phyloP scores from a whole-genome alignment of 2,113 vertebrate genomes.

The Taxidea taxus region DNA sequence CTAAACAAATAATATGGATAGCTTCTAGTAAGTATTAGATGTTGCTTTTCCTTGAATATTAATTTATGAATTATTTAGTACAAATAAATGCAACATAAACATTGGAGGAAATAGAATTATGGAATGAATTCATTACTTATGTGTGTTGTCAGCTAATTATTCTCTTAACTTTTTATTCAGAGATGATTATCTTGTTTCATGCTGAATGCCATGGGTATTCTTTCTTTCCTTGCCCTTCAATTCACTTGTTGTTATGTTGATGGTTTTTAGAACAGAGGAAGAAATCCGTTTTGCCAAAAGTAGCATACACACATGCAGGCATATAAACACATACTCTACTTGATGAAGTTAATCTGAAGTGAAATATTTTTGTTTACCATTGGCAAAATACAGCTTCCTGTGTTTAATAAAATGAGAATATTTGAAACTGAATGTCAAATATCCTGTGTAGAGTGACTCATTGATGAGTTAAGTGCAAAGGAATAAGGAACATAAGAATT shows the following conservation, averaged over 20 bases:
- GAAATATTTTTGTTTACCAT: constrained; percentile 49
- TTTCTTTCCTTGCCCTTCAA: not conserved
- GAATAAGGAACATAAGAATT: constrained; percentile 55
- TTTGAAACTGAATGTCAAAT: constrained; percentile 45
- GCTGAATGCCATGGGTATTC: not conserved
- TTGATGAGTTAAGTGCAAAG: constrained; percentile 56
- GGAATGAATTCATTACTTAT: not conserved
- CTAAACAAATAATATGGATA: not conserved
- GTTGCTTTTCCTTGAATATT: not conserved
- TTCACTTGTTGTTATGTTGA: not conserved
- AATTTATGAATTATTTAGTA: not conserved
- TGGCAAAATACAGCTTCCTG: constrained; percentile 16
- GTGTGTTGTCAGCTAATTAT: not conserved
- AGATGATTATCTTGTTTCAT: not conserved
- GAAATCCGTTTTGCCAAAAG: constrained; percentile 10
- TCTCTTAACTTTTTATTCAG: not conserved
- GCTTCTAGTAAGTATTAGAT: not conserved
- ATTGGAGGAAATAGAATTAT: not conserved
- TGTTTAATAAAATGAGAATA: not conserved
- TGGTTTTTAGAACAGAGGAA: not conserved
- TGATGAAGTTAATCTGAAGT: not conserved
- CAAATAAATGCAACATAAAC: not conserved
- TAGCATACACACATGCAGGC: not conserved
- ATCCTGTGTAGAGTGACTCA: not conserved
- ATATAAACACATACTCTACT: not conserved